These are phyloP conservation scores for Zingel zingel DNA, from an alignment of 2,113 vertebrate species.

Conservation along the genomic window DNA sequence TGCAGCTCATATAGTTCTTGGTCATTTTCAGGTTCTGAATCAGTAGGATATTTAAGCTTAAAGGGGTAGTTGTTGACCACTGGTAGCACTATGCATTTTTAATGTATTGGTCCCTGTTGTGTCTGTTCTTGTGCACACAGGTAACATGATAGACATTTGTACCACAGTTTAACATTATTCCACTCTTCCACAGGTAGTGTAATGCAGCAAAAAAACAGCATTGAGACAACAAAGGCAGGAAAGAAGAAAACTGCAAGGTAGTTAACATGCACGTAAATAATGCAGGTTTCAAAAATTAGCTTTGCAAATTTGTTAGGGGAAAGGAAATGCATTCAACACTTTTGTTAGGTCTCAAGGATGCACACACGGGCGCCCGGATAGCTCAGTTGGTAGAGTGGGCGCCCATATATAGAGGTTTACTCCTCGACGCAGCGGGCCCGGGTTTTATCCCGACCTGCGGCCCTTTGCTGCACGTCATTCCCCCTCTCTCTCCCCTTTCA, in stretches of 20 bases:
- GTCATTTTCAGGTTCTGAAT: neutral
- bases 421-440: too few species aligned
- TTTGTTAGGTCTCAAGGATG: neutral
- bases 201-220: neutral
- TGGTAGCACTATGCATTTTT: neutral
- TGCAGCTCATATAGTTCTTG: neutral
- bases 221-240: too few species aligned
- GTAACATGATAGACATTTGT: neutral
- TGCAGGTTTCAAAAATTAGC: conserved; percentile 4
- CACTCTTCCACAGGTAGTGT: neutral
- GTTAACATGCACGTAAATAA: neutral
- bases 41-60: neutral
- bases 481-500: too few species aligned
- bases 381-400: too few species aligned
- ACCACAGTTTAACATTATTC: neutral
- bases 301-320: neutral
- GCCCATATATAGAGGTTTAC: too few species aligned
- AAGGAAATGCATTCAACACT: neutral
- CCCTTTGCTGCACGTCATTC: too few species aligned
- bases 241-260: neutral
- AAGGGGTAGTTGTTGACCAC: neutral
- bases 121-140: neutral
- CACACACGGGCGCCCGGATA: neutral
- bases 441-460: too few species aligned
- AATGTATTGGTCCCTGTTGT: neutral